Conservation (phyloP, 2,113 vertebrate genomes). For the Tichodroma muraria region DNA sequence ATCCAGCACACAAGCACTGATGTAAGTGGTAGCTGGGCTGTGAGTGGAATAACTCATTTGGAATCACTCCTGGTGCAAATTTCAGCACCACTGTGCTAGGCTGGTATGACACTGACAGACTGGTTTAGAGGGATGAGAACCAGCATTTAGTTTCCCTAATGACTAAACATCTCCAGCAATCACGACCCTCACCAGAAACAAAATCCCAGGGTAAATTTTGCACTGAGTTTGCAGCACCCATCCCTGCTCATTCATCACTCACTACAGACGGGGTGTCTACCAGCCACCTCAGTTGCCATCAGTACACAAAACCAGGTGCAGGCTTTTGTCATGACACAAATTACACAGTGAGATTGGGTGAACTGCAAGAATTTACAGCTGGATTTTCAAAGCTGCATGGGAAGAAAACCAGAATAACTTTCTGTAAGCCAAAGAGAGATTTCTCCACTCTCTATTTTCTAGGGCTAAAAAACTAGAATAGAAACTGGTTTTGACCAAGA, state of each 20-base stretch:
- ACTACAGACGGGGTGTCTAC: background rate
- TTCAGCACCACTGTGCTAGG: background rate
- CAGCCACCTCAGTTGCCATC: accelerated
- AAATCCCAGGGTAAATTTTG: background rate
- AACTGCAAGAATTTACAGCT: background rate
- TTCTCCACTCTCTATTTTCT: background rate
- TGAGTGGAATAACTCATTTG: background rate
- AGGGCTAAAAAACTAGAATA: background rate
- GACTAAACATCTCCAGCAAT: background rate
- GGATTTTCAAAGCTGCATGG: background rate
- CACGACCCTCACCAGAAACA: background rate
- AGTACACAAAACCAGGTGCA: background rate
- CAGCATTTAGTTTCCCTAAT: background rate
- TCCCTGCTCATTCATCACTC: background rate
- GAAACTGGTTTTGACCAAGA: background rate
- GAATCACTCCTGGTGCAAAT: background rate
- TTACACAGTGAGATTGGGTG: background rate
- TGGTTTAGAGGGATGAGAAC: background rate
- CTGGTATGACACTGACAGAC: background rate
- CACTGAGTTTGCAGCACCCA: background rate
- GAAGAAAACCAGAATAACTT: background rate
- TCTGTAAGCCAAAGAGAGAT: background rate
- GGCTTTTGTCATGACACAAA: background rate
- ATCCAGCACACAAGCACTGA: background rate
- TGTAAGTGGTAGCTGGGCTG: background rate